Evolutionary conservation across 2,113 vertebrate genomes (phyloP).

Genomic region (Opisthocomus hoazin): DNA sequence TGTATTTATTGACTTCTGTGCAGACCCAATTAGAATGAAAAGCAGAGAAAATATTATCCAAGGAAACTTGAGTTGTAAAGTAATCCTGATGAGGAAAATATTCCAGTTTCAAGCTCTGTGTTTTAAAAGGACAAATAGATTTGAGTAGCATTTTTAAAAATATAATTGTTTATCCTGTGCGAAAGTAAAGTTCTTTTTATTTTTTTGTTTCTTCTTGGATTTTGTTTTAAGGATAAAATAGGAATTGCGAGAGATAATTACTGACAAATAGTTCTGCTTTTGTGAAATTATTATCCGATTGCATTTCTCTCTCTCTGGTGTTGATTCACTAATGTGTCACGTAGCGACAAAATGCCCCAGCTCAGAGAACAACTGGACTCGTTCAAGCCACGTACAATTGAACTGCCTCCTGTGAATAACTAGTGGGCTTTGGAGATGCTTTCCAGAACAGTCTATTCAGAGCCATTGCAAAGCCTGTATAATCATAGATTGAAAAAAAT

Average conservation of each 20-base stretch:
- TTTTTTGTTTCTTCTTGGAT: not conserved
- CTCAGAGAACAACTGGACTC: not conserved
- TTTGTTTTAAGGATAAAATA: not conserved
- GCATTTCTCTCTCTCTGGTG: not conserved
- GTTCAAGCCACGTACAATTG: not conserved
- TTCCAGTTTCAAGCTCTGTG: not conserved
- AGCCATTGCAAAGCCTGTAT: not conserved
- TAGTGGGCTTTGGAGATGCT: not conserved
- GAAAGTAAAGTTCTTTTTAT: not conserved
- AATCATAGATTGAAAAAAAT: not conserved
- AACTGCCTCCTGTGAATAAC: not conserved
- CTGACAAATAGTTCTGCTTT: not conserved
- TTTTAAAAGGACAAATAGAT: not conserved
- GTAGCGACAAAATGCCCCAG: not conserved
- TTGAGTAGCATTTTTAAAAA: not conserved
- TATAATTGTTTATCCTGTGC: not conserved
- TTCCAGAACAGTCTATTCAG: not conserved
- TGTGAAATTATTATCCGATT: not conserved
- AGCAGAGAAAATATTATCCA: not conserved
- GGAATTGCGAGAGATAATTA: not conserved
- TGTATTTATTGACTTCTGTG: not conserved
- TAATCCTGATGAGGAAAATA: not conserved
- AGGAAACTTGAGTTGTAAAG: not conserved
- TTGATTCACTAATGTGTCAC: not conserved
- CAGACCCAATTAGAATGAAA: not conserved